Base-by-base conservation (phyloP, 2,113 vertebrate genomes). In the Geococcyx californianus region DNA sequence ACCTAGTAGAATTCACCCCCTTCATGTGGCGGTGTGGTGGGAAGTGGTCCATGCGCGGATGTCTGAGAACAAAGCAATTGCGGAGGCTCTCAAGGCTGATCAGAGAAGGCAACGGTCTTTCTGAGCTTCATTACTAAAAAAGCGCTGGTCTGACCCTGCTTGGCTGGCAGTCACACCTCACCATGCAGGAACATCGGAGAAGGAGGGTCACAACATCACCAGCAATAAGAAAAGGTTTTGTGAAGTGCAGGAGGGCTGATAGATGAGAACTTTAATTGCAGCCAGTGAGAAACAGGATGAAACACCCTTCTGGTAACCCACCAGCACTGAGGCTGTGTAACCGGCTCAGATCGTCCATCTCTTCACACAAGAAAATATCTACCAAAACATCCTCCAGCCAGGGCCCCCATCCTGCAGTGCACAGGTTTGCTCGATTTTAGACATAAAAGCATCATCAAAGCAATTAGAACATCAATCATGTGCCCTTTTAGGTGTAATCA, bases 11-110 rank as follows among this genome's bases (percentile, higher is more conserved):
- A n/a, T 63, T 68, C 1, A 2, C 23, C 66, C 34, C 34, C 51
- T 64, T 64, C 3, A 1, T 2, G 7, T 0, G 2, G 9, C 0
- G 1, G 44, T 0, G 1, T 0, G 13, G 70, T 78, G 45, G 70
- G 44, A 66, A 78, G 68, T 86, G 44, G 19, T 93, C 28, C 72
- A 40, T 12, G 1, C 11, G 0, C 1, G 10, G 31, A 52, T 25
- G 38, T 55, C 72, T 64, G 88, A 63, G 72, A 86, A 72, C 85
- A 95, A 77, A 90, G 85, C 38, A 5, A 19, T 31, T 1, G 0
- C 23, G 0, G 3, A 34, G 67, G 54, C 63, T 95, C 51, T 69
- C 51, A 0, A 0, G 31, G 90, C 60, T 9, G 1, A 81, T 95
- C 92, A 83, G 67, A 92, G 88, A 86, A 92, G 17, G n/a, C 4